Evolutionary conservation across 1,140 invertebrate species (phyloP), one percentile per base, ranked within the genome.

Genomic region (Caerostris extrusa): DNA sequence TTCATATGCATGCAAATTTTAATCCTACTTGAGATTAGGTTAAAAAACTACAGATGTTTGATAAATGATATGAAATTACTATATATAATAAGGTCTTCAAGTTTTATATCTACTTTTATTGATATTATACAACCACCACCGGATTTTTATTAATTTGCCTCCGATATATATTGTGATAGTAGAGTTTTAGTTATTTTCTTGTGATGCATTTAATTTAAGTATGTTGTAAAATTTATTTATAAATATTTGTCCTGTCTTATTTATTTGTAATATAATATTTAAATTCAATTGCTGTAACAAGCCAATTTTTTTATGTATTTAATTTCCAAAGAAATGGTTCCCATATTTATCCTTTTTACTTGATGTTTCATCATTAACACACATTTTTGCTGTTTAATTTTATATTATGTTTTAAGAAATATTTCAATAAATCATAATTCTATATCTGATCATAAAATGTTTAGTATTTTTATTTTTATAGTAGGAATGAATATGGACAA

Each of bases 111-210:
- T 34, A 34, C 34, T 34, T 34, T 34, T 34, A 34, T 34, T 34
- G 34, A n/a, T 58, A 85, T 57, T 58, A 34, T 60, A 85, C 53
- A 85, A 85, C 34, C 14, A n/a, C 55, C 58, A 60, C 83, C 83
- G 55, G 83, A 60, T 85, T 57, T 58, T 57, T 19, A 34, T 17
- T 60, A 85, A 85, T 60, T 81, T 81, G 19, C 19, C 55, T 58
- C 57, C 12, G 53, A 53, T 8, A 34, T 14, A 19, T 71, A 50
- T 77, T 34, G 34, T 77, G 71, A 12, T 77, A 77, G 53, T 77
- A 34, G 71, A 7, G 10, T 77, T 53, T 50, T 12, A 50, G 50
- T 34, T 34, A 34, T 34, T 34, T 34, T 34, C 34, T 34, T 77
- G 5, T 53, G n/a, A 77, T 77, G 71, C 71, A 77, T 77, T 77